Evolutionary conservation across 2,797 vertebrate species (phyloP).

Genomic region (Pseudochromis fuscus): DNA sequence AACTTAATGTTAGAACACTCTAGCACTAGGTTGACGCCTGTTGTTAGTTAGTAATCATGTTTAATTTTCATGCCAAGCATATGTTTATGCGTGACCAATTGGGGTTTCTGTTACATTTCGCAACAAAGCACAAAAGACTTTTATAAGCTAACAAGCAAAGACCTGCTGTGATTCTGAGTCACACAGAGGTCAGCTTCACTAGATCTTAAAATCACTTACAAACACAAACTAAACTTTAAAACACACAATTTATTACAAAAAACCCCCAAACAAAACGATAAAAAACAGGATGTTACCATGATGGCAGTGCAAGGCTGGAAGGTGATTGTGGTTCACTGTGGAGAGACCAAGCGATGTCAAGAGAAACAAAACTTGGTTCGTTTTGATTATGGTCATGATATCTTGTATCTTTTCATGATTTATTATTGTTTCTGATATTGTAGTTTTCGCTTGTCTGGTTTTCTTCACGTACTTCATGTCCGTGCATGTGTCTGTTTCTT

Average conservation of each 20-base stretch:
- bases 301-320: too few species aligned
- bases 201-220: neutral
- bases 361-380: too few species aligned
- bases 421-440: too few species aligned
- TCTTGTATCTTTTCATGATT: too few species aligned
- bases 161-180: slow-evolving; percentile 31
- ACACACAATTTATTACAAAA: neutral
- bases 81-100: slow-evolving; percentile 57
- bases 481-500: too few species aligned
- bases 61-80: slow-evolving; percentile 52
- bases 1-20: slow-evolving; percentile 34
- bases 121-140: slow-evolving; percentile 41
- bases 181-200: slow-evolving; percentile 23
- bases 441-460: too few species aligned
- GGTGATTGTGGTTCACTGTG: too few species aligned
- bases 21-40: slow-evolving; percentile 40
- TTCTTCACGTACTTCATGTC: too few species aligned
- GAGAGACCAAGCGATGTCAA: too few species aligned
- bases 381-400: too few species aligned
- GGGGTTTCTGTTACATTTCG: slow-evolving; percentile 54
- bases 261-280: neutral
- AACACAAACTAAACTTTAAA: neutral
- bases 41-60: slow-evolving; percentile 67
- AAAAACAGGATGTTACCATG: too few species aligned
- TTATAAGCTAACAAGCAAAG: slow-evolving; percentile 34